Evolutionary conservation across 2,888 invertebrate genomes (phyloP), one percentile per base, ranked within the genome.

Genomic region (Calliopum simillimum): DNA sequence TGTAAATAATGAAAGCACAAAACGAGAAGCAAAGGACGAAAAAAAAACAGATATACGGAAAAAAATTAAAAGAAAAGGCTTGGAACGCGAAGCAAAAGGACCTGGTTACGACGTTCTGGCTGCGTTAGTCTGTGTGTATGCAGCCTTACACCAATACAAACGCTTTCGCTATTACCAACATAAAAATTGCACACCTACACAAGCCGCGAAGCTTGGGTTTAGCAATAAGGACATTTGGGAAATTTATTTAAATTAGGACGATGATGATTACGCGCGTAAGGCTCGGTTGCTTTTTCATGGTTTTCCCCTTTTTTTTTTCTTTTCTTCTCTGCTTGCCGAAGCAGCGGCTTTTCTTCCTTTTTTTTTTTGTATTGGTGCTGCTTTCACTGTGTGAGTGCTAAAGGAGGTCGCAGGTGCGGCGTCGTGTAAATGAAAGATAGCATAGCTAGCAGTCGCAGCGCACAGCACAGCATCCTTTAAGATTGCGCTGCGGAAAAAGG

Each of bases 191-290:
- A 16, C 49, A 49, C 62, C 16, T n/a, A 47, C 62, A 63, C 13
- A 25, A 13, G 41, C 47, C 53, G 19, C 25, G 16, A 58, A 11
- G 56, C 16, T 58, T 14, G 25, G 41, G 23, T 33, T 58, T 44
- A 65, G 55, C 55, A 72, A 67, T 67, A 41, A 71, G 61, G 51
- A 70, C 70, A 61, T 61, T 62, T 75, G 77, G 73, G 74, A 73
- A 77, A 76, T 77, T 77, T 78, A 78, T 78, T 78, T 77, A 78
- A 78, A 78, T 78, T 78, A 78, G 77, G 76, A 76, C 76, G 78
- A 78, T 78, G 78, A 78, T 78, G 78, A 78, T 78, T 78, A 77
- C 77, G 74, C 71, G 23, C 16, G 55, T 53, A 25, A 49, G 59
- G 13, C 51, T 41, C n/a, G 49, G 33, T 21, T 59, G 49, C 8